These are phyloP conservation scores for Drosophila yooni DNA, from an alignment of 2,888 invertebrate genomes.

Conservation along the genomic window DNA sequence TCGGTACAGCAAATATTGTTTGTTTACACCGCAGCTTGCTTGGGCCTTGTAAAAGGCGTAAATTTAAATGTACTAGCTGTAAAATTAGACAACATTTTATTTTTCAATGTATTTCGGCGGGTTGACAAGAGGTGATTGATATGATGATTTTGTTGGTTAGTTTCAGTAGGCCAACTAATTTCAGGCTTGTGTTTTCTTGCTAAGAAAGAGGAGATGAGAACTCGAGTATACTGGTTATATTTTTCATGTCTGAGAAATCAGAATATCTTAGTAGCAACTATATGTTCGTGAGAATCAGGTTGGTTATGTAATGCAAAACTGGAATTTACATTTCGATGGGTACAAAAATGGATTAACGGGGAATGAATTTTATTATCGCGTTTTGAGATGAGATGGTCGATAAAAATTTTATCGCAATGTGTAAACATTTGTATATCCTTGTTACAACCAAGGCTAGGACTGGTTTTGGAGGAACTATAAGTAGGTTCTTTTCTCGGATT, in stretches of 20 bases:
- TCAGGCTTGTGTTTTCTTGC: neutral
- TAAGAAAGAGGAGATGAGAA: neutral
- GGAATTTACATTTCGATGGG: neutral
- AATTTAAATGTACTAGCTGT: too few species aligned
- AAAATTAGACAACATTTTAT: neutral
- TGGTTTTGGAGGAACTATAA: neutral
- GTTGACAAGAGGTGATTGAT: neutral
- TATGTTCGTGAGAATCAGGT: neutral
- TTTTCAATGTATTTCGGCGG: neutral
- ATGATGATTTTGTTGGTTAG: neutral
- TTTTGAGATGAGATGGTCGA: neutral
- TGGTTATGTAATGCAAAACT: neutral
- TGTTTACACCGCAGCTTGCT: neutral
- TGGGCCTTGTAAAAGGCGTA: neutral
- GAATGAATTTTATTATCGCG: neutral
- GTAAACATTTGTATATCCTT: neutral
- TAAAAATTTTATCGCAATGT: neutral
- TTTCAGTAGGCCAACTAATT: neutral
- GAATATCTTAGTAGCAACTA: neutral
- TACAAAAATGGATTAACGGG: neutral
- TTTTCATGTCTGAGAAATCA: neutral
- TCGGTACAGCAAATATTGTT: neutral
- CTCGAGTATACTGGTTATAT: neutral
- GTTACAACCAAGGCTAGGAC: neutral
- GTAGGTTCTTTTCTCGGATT: neutral